Conservation (phyloP, 2,888 invertebrate genomes). For the Cosmia trapezina region DNA sequence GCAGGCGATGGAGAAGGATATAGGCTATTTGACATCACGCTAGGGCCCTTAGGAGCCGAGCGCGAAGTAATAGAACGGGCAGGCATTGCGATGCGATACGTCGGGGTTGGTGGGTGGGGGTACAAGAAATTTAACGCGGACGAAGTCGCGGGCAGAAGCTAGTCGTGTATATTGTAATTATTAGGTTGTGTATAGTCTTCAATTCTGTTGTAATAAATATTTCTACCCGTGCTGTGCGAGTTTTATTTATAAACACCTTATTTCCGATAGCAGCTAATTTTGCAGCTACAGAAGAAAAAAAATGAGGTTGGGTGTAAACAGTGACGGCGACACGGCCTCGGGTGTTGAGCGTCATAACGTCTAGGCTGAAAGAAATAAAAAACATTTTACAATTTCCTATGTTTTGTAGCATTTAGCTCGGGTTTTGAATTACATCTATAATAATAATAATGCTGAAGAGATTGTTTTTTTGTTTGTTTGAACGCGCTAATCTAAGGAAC, state of each 20-base stretch:
- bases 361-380: slow-evolving; percentile 1
- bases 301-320: slow-evolving; percentile 1
- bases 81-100: too few relatives aligned
- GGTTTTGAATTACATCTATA: not conserved
- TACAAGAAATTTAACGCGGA: too few relatives aligned
- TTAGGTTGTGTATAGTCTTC: slow-evolving; percentile 78
- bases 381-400: not conserved
- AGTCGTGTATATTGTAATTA: slow-evolving; percentile 70
- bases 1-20: too few relatives aligned
- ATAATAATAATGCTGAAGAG: too few relatives aligned
- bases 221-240: slow-evolving; percentile 74
- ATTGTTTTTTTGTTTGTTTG: too few relatives aligned
- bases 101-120: too few relatives aligned
- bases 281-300: slow-evolving; percentile 1
- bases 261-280: slow-evolving; percentile 11
- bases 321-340: not conserved
- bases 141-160: too few relatives aligned
- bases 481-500: too few relatives aligned
- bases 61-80: too few relatives aligned
- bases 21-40: too few relatives aligned
- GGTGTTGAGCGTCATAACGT: not conserved
- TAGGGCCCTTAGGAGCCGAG: too few relatives aligned
- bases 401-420: not conserved
- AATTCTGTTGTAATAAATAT: slow-evolving; percentile 82
- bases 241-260: slow-evolving; percentile 56